These are phyloP conservation scores for Thaumatotibia leucotreta DNA, from an alignment of 1,140 invertebrate species.

Conservation along the genomic window DNA sequence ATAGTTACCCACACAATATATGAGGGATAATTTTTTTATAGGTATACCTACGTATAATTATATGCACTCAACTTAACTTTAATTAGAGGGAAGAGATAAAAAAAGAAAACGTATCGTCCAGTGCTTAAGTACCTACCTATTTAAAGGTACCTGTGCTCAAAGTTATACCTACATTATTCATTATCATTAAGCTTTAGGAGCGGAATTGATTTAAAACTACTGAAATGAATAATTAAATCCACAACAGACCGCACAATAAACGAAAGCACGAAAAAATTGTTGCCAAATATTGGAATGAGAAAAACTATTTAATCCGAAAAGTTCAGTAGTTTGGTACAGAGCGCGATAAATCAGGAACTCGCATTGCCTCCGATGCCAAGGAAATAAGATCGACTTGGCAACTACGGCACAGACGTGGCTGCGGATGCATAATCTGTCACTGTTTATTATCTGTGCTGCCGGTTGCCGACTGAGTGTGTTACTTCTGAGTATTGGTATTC, in stretches of 20 bases:
- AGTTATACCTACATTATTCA: no score
- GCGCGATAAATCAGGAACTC: slow-evolving; percentile 56
- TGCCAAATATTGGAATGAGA: slow-evolving; percentile 69
- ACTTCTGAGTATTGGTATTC: neutral
- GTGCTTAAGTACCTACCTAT: no score
- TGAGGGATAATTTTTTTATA: no score
- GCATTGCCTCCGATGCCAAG: slow-evolving; percentile 67
- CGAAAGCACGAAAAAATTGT: slow-evolving; percentile 47
- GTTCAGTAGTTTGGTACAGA: slow-evolving; percentile 69
- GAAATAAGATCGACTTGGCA: slow-evolving; percentile 72
- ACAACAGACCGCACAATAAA: slow-evolving; percentile 24
- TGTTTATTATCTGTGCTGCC: slow-evolving; percentile 14
- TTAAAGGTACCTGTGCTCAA: no score
- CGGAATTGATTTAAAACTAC: no score
- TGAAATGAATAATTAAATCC: neutral
- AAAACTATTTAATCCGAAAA: slow-evolving; percentile 74
- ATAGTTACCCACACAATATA: no score
- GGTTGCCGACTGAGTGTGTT: slow-evolving; percentile 9
- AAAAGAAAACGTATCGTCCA: no score
- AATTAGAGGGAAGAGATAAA: no score
- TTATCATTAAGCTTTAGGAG: no score
- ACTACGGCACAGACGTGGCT: slow-evolving; percentile 32
- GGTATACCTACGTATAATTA: no score
- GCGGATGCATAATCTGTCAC: slow-evolving; percentile 27
- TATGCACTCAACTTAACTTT: no score